Evolutionary conservation across 1,140 invertebrate genomes (phyloP), one percentile per base, ranked within the genome.

Genomic region (Lerema accius): DNA sequence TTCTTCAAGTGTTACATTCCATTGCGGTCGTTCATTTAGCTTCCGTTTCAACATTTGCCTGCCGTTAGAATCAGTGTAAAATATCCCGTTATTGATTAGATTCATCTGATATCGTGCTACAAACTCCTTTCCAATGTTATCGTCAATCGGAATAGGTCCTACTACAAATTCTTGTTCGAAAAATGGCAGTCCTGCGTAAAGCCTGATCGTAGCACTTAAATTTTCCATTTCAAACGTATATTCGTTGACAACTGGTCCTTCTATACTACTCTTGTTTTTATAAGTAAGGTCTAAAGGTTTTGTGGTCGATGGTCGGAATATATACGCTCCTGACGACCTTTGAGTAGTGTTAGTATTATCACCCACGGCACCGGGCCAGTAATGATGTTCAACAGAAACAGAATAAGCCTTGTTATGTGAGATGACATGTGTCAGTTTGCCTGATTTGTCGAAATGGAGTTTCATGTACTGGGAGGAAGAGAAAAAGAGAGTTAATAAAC

Each of bases 11-110:
- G 92, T 83, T 0, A 95, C 6, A 17, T 92, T 91, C 95, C 94
- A 99, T 0, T 95, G 95, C 3, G 95, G 94, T 16, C 97, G 87
- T 53, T 93, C 93, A 79, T 99, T 93, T 39, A 94, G 83, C 58
- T 92, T 89, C 49, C 98, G 92, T 71, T 95, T 93, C 23, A 99
- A 76, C 80, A 97, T 94, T 89, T 99, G 96, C 35, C 98, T 91
- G 0, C 98, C 98, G 89, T 99, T 99, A 0, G 97, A 95, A 85
- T 99, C 98, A 0, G 98, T 99, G 78, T 95, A 98, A 83, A 99
- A 99, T 0, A 92, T 89, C 0, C 92, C 93, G 3, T 94, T 90
- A 0, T 94, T 94, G 0, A 92, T 65, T 1, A 98, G 77, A 50
- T 94, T 89, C 4, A 94, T 94, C 1, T 91, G 86, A 50, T 95